Percentiles rank a stretch among this genome's conserved stretches.
These are phyloP conservation scores for Lucilia sericata DNA, from an alignment of 1,140 invertebrate species.

Conservation along the genomic window DNA sequence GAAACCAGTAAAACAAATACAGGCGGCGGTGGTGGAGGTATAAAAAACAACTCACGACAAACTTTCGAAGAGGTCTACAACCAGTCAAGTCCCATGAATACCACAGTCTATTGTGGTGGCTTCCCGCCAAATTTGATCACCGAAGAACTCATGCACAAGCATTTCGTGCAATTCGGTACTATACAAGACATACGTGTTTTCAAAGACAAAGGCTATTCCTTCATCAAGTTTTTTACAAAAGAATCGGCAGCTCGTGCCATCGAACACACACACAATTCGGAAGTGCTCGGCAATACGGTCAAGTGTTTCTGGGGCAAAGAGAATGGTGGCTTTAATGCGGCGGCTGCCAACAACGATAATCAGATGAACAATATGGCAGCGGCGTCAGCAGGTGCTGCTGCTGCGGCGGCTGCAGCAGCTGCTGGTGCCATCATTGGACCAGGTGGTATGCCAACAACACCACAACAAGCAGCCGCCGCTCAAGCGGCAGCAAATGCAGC, in stretches of 20 bases:
- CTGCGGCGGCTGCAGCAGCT: conserved; percentile 57
- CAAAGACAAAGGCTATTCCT: conserved; percentile 99
- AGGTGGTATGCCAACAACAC: conserved; percentile 45
- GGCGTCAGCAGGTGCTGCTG: conserved; percentile 55
- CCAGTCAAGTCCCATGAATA: conserved; percentile 98
- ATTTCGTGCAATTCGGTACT: conserved; percentile 92
- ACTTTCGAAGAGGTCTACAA: conserved; percentile 89
- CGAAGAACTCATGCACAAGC: conserved; percentile 96
- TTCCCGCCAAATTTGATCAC: conserved; percentile 91
- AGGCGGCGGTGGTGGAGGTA: conserved; percentile 56
- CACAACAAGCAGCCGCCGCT: conserved; percentile 55
- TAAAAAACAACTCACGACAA: conserved; percentile 72
- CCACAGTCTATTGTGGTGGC: conserved; percentile 98
- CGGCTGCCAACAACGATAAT: conserved; percentile 52
- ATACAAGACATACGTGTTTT: conserved; percentile 98
- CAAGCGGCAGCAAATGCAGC: conserved; percentile 61
- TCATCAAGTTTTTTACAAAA: conserved; percentile 98
- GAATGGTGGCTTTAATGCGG: conserved; percentile 59
- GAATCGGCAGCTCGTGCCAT: conserved; percentile 97
- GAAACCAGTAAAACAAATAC: conserved; percentile 69
- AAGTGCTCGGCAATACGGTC: conserved; percentile 94
- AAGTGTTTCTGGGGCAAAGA: conserved; percentile 99
- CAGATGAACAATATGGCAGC: conserved; percentile 62
- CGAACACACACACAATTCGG: conserved; percentile 95
- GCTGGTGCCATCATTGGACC: conserved; percentile 54